Base-by-base conservation (phyloP, 2,113 vertebrate species). In the Brachyistius frenatus region DNA sequence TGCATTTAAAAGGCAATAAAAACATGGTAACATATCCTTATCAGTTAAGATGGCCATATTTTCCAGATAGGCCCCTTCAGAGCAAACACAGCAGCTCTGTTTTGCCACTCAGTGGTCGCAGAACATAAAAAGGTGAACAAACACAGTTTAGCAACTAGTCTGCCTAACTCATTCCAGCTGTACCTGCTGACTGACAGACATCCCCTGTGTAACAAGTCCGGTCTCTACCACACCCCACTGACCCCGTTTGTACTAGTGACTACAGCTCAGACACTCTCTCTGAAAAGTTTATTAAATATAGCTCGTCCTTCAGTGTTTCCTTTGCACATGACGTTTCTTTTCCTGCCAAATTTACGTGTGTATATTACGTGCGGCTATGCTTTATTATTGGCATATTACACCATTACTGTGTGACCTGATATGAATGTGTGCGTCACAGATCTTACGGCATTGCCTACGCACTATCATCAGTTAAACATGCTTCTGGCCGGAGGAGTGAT, bases 221-320 rank as follows among this genome's bases (percentile, higher is more conserved):
- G 60, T 39, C 54, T 46, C 57, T 41, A 30, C 36, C 62, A 62
- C 70, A 75, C 57, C 47, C 35, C 36, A 41, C 66, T 76, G 36
- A 65, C 56, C 78, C 62, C 47, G 46, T 69, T 67, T 66, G 30
- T 71, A 58, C 23, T 23, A 1, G 46, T 62, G 49, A 47, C 63
- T 33, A 55, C 14, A 70, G 15, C 55, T 69, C 8, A 37, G 36
- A 65, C 46, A 36, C 3, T 0, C 31, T 62, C 9, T n/a, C 47
- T n/a, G 39, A 65, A 64, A 54, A 31, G 41, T 58, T 78, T 23
- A 55, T 56, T 63, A 70, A 73, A 82, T 80, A 72, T 71, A 73
- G 53, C 32, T 10, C 65, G 60, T 49, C 33, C 46, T 58, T 58
- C 35, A 58, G 5, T 32, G 30, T 35, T 71, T 66, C 55, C 13